Percentiles rank a stretch among this genome's conserved stretches.
Conservation (phyloP, 2,888 invertebrate genomes). For the Hirtodrosophila alboralis region DNA sequence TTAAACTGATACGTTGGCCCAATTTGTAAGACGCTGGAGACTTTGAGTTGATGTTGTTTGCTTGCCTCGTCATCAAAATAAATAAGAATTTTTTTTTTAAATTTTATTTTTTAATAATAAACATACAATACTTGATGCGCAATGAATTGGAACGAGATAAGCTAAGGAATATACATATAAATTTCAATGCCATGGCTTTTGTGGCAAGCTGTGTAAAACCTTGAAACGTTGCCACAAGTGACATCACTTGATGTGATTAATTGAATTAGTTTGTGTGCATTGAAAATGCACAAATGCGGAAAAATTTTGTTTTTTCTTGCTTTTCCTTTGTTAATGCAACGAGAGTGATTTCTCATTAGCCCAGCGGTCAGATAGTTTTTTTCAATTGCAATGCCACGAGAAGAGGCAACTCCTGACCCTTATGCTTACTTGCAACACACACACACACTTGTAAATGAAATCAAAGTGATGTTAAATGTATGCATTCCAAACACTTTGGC, state of each 20-base stretch:
- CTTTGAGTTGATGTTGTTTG: slow-evolving; percentile 22
- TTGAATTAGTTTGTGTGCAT: slow-evolving; percentile 43
- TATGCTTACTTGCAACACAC: slow-evolving; percentile 18
- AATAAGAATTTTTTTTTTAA: too few species aligned
- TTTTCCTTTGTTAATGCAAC: slow-evolving; percentile 23
- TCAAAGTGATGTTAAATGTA: slow-evolving; percentile 75
- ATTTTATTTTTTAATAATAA: slow-evolving; percentile 52
- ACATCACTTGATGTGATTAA: slow-evolving; percentile 40
- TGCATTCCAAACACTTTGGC: slow-evolving; percentile 60
- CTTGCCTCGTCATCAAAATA: slow-evolving; percentile 31
- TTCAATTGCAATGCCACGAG: slow-evolving; percentile 23
- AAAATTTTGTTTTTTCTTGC: slow-evolving; percentile 6
- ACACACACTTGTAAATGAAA: slow-evolving; percentile 65
- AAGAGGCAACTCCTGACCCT: too few species aligned
- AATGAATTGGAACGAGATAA: slow-evolving; percentile 68
- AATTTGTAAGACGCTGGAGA: slow-evolving; percentile 62
- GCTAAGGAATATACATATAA: slow-evolving; percentile 32
- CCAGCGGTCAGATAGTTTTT: slow-evolving; percentile 27
- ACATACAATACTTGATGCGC: slow-evolving; percentile 46
- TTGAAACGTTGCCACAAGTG: slow-evolving; percentile 9
- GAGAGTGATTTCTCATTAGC: slow-evolving; percentile 28
- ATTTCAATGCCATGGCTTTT: slow-evolving; percentile 46
- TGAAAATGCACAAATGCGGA: slow-evolving; percentile 13
- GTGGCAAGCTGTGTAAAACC: slow-evolving; percentile 5
- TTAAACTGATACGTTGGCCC: slow-evolving; percentile 62